Evolutionary conservation across 2,113 vertebrate genomes (phyloP), one percentile per base, ranked within the genome.

Genomic region (Sapayoa aenigma): DNA sequence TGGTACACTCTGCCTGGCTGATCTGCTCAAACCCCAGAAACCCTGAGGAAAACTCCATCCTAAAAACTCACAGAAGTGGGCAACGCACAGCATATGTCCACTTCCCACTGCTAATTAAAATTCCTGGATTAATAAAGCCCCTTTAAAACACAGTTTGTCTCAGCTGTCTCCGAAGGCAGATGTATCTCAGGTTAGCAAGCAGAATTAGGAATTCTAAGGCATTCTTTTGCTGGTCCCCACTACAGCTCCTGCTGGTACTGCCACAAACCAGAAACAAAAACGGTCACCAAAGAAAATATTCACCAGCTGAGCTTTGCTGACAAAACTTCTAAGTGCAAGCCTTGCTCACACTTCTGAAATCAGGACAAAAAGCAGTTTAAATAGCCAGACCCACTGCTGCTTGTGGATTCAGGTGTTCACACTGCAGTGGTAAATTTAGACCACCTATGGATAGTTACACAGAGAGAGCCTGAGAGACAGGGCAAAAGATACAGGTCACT

Each of bases 401-500:
- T 83, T 14, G 5, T 44, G 62, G 47, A 91, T 82, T 79, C 67
- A 56, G 37, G 24, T 86, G 91, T 91, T 75, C 89, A 69, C 50
- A 67, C 62, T 23, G 56, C 66, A 79, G 55, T 66, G 46, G 84
- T 75, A 88, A 88, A 94, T 86, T 88, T 50, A 85, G 90, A 50
- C 46, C 90, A 93, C 75, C 75, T 81, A 66, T 71, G 84, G 80
- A 74, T 53, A 35, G 71, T 74, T 93, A 77, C 2, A 7, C 62
- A 93, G 65, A 84, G 67, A 79, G 21, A 96, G 53, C 21, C 76
- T 44, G n/a, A 83, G 62, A 86, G 65, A 58, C 1, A 4, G 56
- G 93, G 60, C 56, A 83, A 46, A 50, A 93, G 52, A 94, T 84
- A 47, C 87, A 92, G 89, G 92, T 62, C 73, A 75, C 47, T 71